Base-by-base conservation (phyloP, 2,113 vertebrate species). In the Hipposideros armiger region DNA sequence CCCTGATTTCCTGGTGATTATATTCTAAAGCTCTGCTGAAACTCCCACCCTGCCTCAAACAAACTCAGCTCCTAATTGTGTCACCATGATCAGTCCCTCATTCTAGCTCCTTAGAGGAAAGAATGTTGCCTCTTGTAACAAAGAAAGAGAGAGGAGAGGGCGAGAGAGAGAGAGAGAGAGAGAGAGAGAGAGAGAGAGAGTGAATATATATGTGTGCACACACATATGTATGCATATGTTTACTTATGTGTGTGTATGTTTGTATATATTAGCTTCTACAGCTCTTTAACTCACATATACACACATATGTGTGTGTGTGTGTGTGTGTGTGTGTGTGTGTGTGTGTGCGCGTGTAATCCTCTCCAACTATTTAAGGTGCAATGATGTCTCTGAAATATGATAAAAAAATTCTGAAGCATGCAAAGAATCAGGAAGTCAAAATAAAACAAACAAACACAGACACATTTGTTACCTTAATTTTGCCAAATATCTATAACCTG, bases 141-240 rank as follows among this genome's bases (percentile, higher is more conserved):
- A 92, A 58, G n/a, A 80, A 54, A 56, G 69, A 77, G 32, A 73
- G 26, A 13, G 13, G 13, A 15, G 22, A 13, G 94, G 15, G 30
- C 3, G 30, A 0, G 0, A 82, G 19, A 19, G 1, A 32, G 26
- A 17, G 5, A 32, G 5, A 40, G 32, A 30, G 32, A 82, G 4
- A 84, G 14, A 20, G 5, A 28, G 13, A 11, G 4, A 70, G 36
- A 36, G 36, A 36, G 36, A 36, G 36, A 36, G 36, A 36, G 36
- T 2, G 36, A 36, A 36, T 36, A 36, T 36, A 36, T 54, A 28
- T n/a, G 15, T n/a, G 20, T 84, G 32, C 22, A 36, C 69, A 67
- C 4, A 62, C 22, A 40, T 20, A 42, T 4, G 9, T 3, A 58
- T 11, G 24, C 70, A 73, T n/a, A 67, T 45, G 42, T 74, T 74